phyloP scores from a whole-genome alignment of 2,113 vertebrate genomes.

The Mesitornis unicolor region DNA sequence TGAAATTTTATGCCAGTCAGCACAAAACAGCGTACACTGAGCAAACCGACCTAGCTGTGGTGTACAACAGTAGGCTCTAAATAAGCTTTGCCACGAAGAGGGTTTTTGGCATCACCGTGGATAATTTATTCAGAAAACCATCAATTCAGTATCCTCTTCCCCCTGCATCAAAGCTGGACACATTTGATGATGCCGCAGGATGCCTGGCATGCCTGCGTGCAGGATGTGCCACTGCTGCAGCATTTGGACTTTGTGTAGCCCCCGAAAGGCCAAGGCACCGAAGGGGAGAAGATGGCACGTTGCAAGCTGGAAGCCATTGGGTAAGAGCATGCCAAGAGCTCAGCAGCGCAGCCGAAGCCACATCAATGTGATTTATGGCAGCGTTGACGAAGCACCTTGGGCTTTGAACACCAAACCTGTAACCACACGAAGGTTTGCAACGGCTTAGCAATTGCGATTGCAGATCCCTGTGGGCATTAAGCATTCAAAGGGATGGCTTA shows the following conservation, averaged over 20 bases:
- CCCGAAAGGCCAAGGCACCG: rapidly evolving
- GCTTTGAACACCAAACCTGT: not conserved
- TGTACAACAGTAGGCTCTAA: not conserved
- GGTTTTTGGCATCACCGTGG: not conserved
- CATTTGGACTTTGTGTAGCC: rapidly evolving
- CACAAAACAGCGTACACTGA: rapidly evolving
- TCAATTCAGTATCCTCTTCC: not conserved
- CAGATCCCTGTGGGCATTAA: not conserved
- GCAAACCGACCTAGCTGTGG: not conserved
- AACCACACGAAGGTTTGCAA: not conserved
- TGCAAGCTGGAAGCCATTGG: not conserved
- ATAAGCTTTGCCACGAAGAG: not conserved
- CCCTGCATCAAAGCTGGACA: not conserved
- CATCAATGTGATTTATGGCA: rapidly evolving
- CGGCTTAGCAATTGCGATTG: rapidly evolving
- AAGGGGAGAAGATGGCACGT: not conserved
- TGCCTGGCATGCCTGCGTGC: rapidly evolving
- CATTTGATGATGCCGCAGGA: not conserved
- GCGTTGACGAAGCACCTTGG: not conserved
- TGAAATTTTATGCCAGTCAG: not conserved
- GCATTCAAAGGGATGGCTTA: not conserved
- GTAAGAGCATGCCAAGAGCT: not conserved
- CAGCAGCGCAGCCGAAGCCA: not conserved
- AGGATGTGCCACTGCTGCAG: not conserved
- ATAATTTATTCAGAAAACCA: not conserved